Evolutionary conservation across 2,113 vertebrate genomes (phyloP).

Genomic region (Lutjanus erythropterus): DNA sequence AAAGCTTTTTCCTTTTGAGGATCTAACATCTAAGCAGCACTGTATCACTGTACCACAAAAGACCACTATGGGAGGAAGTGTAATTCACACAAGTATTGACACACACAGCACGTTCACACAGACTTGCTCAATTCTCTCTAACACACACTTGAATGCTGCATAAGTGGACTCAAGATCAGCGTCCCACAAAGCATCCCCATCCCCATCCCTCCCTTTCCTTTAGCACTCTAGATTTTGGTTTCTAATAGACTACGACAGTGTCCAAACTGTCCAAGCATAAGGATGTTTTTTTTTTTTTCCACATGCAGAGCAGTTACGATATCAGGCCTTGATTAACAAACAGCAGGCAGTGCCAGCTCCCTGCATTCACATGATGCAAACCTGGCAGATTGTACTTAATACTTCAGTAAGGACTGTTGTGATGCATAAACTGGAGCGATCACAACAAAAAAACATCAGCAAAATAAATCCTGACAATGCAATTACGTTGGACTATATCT

Average conservation of each 20-base stretch:
- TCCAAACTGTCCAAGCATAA: not conserved
- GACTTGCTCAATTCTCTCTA: slow-evolving; percentile 14
- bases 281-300: not conserved
- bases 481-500: not conserved
- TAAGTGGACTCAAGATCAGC: slow-evolving; percentile 16
- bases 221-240: not conserved
- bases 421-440: not conserved
- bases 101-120: slow-evolving; percentile 36
- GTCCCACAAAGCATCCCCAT: not conserved
- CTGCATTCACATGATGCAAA: slow-evolving; percentile 10
- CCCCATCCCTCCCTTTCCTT: not conserved
- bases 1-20: not conserved
- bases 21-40: not conserved
- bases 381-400: not conserved
- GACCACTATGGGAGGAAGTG: slow-evolving; percentile 42
- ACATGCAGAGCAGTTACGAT: not conserved
- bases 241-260: not conserved
- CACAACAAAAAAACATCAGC: not conserved
- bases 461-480: not conserved
- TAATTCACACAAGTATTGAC: slow-evolving; percentile 32
- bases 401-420: not conserved
- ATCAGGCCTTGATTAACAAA: slow-evolving; percentile 5
- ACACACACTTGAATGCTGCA: slow-evolving; percentile 29
- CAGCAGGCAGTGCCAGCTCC: not conserved
- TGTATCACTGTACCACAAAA: slow-evolving; percentile 3